Conservation (phyloP, 2,797 vertebrate species). For the Pachyuromys duprasi region DNA sequence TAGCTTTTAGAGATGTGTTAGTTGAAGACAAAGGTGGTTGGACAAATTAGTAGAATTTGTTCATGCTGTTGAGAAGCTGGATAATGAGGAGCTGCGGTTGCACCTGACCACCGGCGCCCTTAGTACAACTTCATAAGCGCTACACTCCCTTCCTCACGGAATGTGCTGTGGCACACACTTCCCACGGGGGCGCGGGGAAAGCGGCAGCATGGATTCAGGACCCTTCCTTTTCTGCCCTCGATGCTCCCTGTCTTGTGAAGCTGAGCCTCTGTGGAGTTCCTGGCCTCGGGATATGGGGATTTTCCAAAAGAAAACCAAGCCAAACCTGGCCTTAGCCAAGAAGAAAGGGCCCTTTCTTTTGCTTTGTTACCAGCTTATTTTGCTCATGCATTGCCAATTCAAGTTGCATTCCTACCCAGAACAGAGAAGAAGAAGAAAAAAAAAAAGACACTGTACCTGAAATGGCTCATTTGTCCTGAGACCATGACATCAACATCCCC, state of each 20-base stretch:
- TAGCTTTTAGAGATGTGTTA: not conserved
- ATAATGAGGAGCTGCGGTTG: not conserved
- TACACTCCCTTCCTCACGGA: rapidly evolving
- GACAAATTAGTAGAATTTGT: too few relatives aligned
- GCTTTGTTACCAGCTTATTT: slow-evolving; percentile 48
- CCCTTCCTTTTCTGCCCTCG: not conserved
- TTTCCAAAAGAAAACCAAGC: slow-evolving; percentile 52
- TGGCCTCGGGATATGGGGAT: not conserved
- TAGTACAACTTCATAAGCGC: rapidly evolving
- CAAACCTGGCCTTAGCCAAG: not conserved
- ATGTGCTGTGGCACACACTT: rapidly evolving
- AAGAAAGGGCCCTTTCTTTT: slow-evolving; percentile 66
- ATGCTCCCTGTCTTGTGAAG: not conserved
- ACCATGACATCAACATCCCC: not conserved
- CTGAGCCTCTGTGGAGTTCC: not conserved
- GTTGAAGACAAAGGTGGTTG: not conserved
- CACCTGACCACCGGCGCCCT: not conserved
- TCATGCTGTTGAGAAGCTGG: not conserved
- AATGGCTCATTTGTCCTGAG: not conserved
- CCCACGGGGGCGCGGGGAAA: not conserved
- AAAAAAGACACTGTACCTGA: not conserved
- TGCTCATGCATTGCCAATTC: not conserved
- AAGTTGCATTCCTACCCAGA: not conserved
- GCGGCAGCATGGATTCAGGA: not conserved
- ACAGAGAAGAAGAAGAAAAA: not conserved